These are phyloP conservation scores for Drosophila asahinai DNA, from an alignment of 1,140 invertebrate species.

Conservation along the genomic window DNA sequence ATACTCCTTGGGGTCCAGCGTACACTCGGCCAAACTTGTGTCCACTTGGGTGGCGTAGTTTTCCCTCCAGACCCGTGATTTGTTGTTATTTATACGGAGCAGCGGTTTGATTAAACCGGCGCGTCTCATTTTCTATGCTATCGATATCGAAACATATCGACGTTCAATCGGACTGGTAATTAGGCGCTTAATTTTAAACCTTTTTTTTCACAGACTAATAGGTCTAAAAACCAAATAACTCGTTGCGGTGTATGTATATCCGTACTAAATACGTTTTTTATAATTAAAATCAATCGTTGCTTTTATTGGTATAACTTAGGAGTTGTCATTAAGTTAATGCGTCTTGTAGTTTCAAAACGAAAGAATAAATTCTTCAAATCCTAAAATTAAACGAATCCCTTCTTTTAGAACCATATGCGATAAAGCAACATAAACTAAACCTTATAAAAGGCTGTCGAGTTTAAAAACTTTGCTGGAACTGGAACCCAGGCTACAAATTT, in stretches of 20 bases:
- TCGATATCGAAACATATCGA: constrained; percentile 30
- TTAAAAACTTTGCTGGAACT: too few relatives aligned
- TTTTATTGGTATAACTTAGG: too few relatives aligned
- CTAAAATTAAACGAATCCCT: neutral
- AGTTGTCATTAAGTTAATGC: too few relatives aligned
- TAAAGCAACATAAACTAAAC: neutral
- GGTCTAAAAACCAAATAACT: too few relatives aligned
- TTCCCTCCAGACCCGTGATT: constrained; percentile 7
- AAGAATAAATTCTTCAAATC: neutral
- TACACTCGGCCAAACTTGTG: constrained; percentile 27
- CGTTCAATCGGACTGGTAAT: neutral
- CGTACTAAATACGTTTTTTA: neutral
- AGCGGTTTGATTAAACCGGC: constrained; percentile 64
- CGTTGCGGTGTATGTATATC: too few relatives aligned
- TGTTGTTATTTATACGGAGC: constrained; percentile 58
- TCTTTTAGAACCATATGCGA: neutral
- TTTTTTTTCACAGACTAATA: too few relatives aligned
- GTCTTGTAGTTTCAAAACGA: too few relatives aligned
- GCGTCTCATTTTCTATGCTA: constrained; percentile 70
- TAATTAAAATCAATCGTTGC: neutral
- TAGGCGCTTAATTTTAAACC: constrained; percentile 3
- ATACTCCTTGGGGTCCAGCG: constrained; percentile 66
- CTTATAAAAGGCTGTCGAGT: neutral
- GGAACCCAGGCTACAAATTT: too few relatives aligned
- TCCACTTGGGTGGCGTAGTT: constrained; percentile 58